These are phyloP conservation scores for Scaptomyza flava DNA, from an alignment of 2,888 invertebrate species.

Conservation along the genomic window DNA sequence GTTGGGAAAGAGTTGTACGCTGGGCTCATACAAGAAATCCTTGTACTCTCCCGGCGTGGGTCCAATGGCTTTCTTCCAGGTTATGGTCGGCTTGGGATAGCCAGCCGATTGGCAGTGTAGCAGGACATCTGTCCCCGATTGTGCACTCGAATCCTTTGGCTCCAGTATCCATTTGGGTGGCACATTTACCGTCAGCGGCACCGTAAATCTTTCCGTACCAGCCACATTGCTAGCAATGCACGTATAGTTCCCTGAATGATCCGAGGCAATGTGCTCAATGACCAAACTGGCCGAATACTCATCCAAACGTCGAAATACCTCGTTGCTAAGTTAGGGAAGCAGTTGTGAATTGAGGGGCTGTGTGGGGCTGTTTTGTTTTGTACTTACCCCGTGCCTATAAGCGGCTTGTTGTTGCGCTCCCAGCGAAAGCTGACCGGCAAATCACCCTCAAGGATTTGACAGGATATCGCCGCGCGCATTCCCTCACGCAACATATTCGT, in stretches of 20 bases:
- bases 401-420: conserved; percentile 94
- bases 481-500: conserved; percentile 92
- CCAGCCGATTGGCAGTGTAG: conserved; percentile 96
- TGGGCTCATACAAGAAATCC: conserved; percentile 92
- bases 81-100: conserved; percentile 94
- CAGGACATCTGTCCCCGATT: conserved; percentile 92
- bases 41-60: conserved; percentile 91
- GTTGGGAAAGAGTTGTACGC: conserved; percentile 91
- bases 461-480: conserved; percentile 94
- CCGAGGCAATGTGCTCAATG: conserved; percentile 93
- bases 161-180: conserved; percentile 96
- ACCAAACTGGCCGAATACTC: conserved; percentile 94
- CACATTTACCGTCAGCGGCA: conserved; percentile 93
- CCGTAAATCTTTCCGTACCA: conserved; percentile 90
- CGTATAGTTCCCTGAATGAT: conserved; percentile 96
- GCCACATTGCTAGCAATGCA: conserved; percentile 94
- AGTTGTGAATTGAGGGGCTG: conserved; percentile 1
- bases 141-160: conserved; percentile 92
- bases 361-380: neutral
- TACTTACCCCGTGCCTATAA: conserved; percentile 87
- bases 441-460: conserved; percentile 96
- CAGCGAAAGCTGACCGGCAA: conserved; percentile 95
- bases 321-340: conserved; percentile 79
- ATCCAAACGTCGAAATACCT: conserved; percentile 88
- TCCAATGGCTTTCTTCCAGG: conserved; percentile 96